A percentile compares a stretch with the other conserved stretches of the same genome.
These are phyloP conservation scores for Calyptomena viridis DNA, from an alignment of 2,113 vertebrate genomes.

Conservation along the genomic window DNA sequence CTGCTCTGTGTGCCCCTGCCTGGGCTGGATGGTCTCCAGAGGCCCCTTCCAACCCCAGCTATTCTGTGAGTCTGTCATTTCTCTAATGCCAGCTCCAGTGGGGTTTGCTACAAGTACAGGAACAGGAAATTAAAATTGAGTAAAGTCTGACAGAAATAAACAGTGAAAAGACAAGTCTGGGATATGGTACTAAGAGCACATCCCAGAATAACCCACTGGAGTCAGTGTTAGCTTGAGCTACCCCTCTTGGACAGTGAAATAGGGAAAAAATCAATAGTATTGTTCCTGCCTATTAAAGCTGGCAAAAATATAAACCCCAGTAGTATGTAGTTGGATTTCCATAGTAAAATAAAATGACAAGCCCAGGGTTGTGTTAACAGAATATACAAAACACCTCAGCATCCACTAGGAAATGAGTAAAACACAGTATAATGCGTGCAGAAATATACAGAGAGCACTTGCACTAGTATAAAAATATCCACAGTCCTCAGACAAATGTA, in stretches of 20 bases:
- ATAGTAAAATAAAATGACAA: slow-evolving; percentile 60
- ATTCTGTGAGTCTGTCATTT: not conserved
- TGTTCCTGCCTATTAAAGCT: not conserved
- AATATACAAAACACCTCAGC: slow-evolving; percentile 64
- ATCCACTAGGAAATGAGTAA: slow-evolving; percentile 65
- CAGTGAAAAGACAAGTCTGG: not conserved
- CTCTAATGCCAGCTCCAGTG: not conserved
- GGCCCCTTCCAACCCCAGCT: not conserved
- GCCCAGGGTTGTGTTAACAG: slow-evolving; percentile 31
- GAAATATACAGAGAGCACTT: slow-evolving; percentile 69
- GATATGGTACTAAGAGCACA: not conserved
- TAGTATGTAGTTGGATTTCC: slow-evolving; percentile 18
- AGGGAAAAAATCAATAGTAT: not conserved
- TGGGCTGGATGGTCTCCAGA: not conserved
- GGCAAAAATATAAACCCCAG: slow-evolving; percentile 19
- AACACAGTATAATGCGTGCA: slow-evolving; percentile 50
- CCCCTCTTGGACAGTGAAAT: not conserved
- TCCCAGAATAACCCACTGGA: not conserved
- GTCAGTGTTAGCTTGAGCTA: not conserved
- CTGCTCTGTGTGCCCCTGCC: not conserved
- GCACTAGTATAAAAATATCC: slow-evolving; percentile 79
- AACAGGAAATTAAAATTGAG: not conserved
- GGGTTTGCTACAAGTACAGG: too few relatives aligned
- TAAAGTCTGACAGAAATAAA: not conserved
- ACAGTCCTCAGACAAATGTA: slow-evolving; percentile 70